phyloP scores from a whole-genome alignment of 2,797 vertebrate genomes.

The Tauraco hartlaubi region DNA sequence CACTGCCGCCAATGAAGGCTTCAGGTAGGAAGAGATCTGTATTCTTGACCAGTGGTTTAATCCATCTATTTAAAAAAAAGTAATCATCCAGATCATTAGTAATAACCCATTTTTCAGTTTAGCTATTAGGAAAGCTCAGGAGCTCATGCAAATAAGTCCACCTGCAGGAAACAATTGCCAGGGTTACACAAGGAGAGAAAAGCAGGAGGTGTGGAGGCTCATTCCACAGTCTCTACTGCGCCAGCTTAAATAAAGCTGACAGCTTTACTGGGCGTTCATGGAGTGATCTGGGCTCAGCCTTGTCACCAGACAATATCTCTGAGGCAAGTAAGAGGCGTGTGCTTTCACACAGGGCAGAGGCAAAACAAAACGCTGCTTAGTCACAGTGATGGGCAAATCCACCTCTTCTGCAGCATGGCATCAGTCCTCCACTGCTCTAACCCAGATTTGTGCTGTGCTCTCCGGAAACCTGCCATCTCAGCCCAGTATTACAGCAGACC shows the following conservation, averaged over 20 bases:
- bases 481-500: neutral
- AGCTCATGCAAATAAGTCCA: slow-evolving; percentile 37
- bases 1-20: neutral
- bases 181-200: neutral
- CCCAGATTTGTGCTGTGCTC: neutral
- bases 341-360: neutral
- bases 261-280: neutral
- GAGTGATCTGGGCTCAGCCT: neutral
- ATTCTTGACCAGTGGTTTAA: slow-evolving; percentile 2
- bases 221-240: neutral
- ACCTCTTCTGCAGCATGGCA: neutral
- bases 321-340: neutral
- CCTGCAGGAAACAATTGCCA: slow-evolving; percentile 26
- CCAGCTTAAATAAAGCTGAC: neutral
- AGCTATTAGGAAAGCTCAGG: slow-evolving; percentile 27
- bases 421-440: neutral
- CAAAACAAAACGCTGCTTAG: neutral
- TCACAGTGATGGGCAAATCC: neutral
- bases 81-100: slow-evolving; percentile 12
- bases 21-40: neutral
- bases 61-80: neutral
- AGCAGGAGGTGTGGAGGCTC: neutral
- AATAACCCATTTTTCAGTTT: slow-evolving; percentile 25
- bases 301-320: neutral
- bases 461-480: neutral